Base-by-base conservation (phyloP, 2,888 invertebrate species). In the Drosophila bunnanda region DNA sequence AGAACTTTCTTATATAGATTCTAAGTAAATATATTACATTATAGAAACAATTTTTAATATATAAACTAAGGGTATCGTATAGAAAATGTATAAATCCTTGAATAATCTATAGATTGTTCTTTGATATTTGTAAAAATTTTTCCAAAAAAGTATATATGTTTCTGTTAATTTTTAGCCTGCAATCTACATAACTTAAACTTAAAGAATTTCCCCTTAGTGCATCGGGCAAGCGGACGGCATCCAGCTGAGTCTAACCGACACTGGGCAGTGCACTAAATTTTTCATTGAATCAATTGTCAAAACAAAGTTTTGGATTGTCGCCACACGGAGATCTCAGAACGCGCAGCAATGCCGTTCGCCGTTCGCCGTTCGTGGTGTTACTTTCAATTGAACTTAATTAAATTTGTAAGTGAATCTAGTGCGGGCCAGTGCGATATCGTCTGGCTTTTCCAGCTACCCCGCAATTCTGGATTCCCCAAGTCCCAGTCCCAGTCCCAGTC, bases 361-460 rank as follows among this genome's bases (percentile, higher is more conserved):
- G 59, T 68, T 72, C 25, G 25, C 4, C 25, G n/a, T n/a, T n/a
- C 74, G 66, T 87, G 86, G 80, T 91, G 86, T 90, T 88, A 79
- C 89, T 89, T 83, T 89, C 91, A 91, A 92, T 91, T 91, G 92
- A 89, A 90, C 90, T 92, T 91, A 91, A 91, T 91, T 92, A 91
- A 92, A 91, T 91, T 91, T 91, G 91, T 92, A 92, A 92, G 91
- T 90, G 92, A 92, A 91, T 92, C 91, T 91, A 91, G 91, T 91
- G 90, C 90, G 91, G 88, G 88, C 79, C 77, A 79, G 60, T 25
- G 43, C 65, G 46, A 56, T 53, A 68, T 32, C 67, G 68, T 52
- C 71, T 69, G 43, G 44, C 56, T 69, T 28, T 34, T 13, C 25
- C 53, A 38, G 36, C 34, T 28, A 22, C 38, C 68, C 39, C 50